A percentile compares a stretch with the other conserved stretches of the same genome.
Evolutionary conservation across 2,888 invertebrate species (phyloP).

Genomic region (Psylliodes chrysocephalus): DNA sequence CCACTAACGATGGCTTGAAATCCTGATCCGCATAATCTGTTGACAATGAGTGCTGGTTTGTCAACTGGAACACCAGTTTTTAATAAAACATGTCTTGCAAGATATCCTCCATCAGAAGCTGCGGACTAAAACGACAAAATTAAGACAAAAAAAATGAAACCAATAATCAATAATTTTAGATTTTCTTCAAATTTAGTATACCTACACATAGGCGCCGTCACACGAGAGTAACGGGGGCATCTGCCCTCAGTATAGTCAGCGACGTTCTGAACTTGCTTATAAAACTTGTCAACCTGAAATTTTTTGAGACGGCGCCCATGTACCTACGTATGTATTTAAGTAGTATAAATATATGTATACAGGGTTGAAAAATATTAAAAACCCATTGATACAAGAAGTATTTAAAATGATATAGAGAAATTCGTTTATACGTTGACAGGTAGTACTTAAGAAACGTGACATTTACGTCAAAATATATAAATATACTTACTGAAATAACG

Average conservation of each 20-base stretch:
- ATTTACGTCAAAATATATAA: not conserved
- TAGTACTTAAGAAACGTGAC: not conserved
- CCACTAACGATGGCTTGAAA: conserved; percentile 94
- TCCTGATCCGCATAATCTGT: conserved; percentile 96
- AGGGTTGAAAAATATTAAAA: no score
- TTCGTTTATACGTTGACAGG: no score
- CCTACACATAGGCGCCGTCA: no score
- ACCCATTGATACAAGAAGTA: no score
- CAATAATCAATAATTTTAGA: conserved; percentile 4
- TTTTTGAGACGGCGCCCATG: no score
- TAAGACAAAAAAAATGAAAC: not conserved
- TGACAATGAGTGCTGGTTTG: conserved; percentile 86
- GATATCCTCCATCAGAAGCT: conserved; percentile 84
- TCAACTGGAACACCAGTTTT: conserved; percentile 80
- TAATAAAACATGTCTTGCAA: conserved; percentile 89
- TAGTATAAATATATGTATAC: no score
- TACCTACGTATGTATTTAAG: no score
- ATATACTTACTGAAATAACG: conserved; percentile 69
- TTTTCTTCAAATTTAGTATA: not conserved
- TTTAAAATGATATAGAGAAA: no score
- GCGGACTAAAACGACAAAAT: conserved; percentile 68
- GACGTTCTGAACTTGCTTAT: no score
- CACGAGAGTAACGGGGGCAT: no score
- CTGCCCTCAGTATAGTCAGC: no score
- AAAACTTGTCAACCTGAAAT: no score